Percentiles rank a stretch among this genome's conserved stretches.
Conservation (phyloP, 1,140 invertebrate species). For the Drosophila repletoides region DNA sequence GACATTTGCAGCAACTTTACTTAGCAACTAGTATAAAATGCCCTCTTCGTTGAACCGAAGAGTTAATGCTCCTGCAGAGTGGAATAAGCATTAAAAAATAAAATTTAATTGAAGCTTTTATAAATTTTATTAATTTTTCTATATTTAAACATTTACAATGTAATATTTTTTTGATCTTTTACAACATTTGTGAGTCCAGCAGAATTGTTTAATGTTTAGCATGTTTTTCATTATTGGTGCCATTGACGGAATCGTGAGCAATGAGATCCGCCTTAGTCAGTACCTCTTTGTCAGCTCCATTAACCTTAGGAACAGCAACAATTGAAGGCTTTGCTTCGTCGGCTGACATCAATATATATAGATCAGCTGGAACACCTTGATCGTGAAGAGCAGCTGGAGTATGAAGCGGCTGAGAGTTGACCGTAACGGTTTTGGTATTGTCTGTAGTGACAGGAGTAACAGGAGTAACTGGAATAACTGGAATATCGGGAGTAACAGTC, state of each 20-base stretch:
- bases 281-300: not conserved
- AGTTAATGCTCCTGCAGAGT: too few species aligned
- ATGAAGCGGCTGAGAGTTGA: too few species aligned
- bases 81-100: too few species aligned
- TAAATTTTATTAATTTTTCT: not conserved
- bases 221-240: not conserved
- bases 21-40: too few species aligned
- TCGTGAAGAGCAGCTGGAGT: not conserved
- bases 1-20: too few species aligned
- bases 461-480: not conserved
- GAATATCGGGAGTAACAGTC: not conserved
- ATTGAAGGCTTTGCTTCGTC: not conserved
- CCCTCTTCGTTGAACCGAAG: too few species aligned
- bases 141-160: not conserved
- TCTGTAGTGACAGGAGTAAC: not conserved
- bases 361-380: too few species aligned
- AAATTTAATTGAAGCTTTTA: not conserved
- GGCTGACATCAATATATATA: conserved; percentile 2
- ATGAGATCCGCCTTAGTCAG: conserved; percentile 21
- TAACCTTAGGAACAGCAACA: not conserved
- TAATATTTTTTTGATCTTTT: too few species aligned
- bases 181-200: not conserved
- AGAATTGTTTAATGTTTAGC: not conserved
- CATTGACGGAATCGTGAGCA: conserved; percentile 13
- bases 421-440: too few species aligned